phyloP scores from a whole-genome alignment of 2,888 invertebrate genomes.

The Pollenia labialis region DNA sequence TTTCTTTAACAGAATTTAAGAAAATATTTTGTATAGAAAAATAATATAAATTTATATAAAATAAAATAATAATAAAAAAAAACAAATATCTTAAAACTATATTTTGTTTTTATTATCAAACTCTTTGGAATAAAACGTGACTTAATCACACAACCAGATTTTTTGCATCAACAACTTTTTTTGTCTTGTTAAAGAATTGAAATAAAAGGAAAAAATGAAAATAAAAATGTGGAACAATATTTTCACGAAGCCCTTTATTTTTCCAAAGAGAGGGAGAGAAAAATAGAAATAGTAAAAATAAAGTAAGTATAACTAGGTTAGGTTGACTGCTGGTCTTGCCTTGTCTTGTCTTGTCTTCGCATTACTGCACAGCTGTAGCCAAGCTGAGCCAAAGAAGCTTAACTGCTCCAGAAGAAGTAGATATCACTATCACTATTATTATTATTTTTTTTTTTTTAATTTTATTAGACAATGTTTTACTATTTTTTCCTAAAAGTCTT shows the following conservation, averaged over 20 bases:
- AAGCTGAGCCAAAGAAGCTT: background rate
- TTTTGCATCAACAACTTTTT: slow-evolving; percentile 13
- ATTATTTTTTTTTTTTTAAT: background rate
- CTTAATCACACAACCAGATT: slow-evolving; percentile 26
- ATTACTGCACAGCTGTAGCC: background rate
- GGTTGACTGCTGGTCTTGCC: slow-evolving; percentile 37
- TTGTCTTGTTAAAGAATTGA: slow-evolving; percentile 33
- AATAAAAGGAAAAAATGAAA: slow-evolving; percentile 29
- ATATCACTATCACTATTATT: slow-evolving; percentile 48
- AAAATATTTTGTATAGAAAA: slow-evolving; percentile 56
- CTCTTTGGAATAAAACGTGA: slow-evolving; percentile 58
- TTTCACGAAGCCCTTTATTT: slow-evolving; percentile 72
- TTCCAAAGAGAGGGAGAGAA: background rate
- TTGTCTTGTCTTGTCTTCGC: slow-evolving; percentile 18
- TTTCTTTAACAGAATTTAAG: slow-evolving; percentile 40
- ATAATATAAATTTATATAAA: slow-evolving; percentile 48
- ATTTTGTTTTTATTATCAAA: slow-evolving; percentile 23
- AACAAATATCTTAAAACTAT: slow-evolving; percentile 16
- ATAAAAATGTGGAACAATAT: slow-evolving; percentile 70
- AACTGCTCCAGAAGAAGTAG: background rate
- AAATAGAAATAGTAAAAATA: slow-evolving; percentile 38
- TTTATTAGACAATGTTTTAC: background rate
- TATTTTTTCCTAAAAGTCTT: background rate
- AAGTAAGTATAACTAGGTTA: slow-evolving; percentile 59
- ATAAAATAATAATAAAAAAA: slow-evolving; percentile 47